phyloP scores from a whole-genome alignment of 1,140 invertebrate species.

The Sitobion miscanthi region DNA sequence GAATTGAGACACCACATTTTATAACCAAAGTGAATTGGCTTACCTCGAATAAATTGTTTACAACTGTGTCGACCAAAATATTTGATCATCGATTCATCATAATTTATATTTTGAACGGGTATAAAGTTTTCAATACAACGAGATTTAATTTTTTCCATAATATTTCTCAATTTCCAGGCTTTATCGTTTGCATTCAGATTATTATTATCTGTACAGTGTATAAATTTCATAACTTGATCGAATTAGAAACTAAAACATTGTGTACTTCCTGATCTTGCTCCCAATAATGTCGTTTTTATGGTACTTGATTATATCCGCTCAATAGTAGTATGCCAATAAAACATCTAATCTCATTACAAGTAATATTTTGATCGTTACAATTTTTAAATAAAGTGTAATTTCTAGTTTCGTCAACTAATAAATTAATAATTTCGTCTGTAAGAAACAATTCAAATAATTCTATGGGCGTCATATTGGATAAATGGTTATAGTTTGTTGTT shows the following conservation, averaged over 20 bases:
- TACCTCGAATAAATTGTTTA: conserved; percentile 10
- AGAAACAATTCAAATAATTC: conserved; percentile 44
- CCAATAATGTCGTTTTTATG: conserved; percentile 20
- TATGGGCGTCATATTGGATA: not conserved
- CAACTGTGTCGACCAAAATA: not conserved
- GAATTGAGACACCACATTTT: not conserved
- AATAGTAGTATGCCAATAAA: too few relatives aligned
- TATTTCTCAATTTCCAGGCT: conserved; percentile 1
- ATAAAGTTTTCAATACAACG: conserved; percentile 3
- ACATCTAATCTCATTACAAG: too few relatives aligned
- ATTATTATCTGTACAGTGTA: conserved; percentile 20
- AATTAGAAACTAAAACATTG: not conserved
- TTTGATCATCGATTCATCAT: not conserved
- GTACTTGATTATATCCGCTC: not conserved
- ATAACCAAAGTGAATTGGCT: not conserved
- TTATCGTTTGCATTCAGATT: not conserved
- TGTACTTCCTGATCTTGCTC: not conserved
- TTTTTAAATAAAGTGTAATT: conserved; percentile 32
- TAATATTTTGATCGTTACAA: conserved; percentile 40
- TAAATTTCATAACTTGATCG: not conserved
- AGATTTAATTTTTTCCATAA: not conserved
- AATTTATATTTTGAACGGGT: not conserved
- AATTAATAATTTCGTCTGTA: conserved; percentile 28
- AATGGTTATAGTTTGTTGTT: not conserved
- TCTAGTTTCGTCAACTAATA: conserved; percentile 10